Evolutionary conservation across 1,140 invertebrate species (phyloP).

Genomic region (Drosophila busckii): DNA sequence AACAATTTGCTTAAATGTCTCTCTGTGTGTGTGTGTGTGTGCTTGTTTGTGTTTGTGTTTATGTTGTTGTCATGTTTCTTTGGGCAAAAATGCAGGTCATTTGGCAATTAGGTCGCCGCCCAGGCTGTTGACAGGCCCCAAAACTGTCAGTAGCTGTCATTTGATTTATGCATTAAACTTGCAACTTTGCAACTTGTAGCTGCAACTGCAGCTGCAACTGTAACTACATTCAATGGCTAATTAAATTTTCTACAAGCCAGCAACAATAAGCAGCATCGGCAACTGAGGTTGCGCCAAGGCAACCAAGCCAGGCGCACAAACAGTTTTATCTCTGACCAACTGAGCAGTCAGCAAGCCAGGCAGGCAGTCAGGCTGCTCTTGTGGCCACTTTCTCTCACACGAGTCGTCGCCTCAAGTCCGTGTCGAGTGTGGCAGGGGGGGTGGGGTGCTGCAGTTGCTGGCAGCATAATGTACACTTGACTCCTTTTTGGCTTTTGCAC

Average conservation of each 20-base stretch:
- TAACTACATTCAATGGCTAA: slow-evolving; percentile 38
- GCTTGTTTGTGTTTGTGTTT: not conserved
- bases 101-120: slow-evolving; percentile 63
- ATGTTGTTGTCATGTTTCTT: slow-evolving; percentile 37
- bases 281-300: slow-evolving; percentile 4
- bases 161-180: slow-evolving; percentile 40
- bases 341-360: not conserved
- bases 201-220: slow-evolving; percentile 1
- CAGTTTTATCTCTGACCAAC: too few species aligned
- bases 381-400: slow-evolving; percentile 18
- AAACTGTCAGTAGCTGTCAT: slow-evolving; percentile 27
- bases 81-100: slow-evolving; percentile 51
- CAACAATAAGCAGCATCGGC: slow-evolving; percentile 36
- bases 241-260: slow-evolving; percentile 47
- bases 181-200: slow-evolving; percentile 1
- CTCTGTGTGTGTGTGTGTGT: too few species aligned
- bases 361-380: not conserved
- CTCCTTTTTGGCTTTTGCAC: slow-evolving; percentile 56
- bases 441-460: slow-evolving; percentile 30
- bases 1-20: too few species aligned
- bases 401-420: slow-evolving; percentile 43
- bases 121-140: too few species aligned
- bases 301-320: too few species aligned
- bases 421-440: too few species aligned
- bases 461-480: slow-evolving; percentile 63